Percentiles rank a stretch among this genome's conserved stretches.
phyloP scores from a whole-genome alignment of 1,140 invertebrate species.

The Cydia splendana region DNA sequence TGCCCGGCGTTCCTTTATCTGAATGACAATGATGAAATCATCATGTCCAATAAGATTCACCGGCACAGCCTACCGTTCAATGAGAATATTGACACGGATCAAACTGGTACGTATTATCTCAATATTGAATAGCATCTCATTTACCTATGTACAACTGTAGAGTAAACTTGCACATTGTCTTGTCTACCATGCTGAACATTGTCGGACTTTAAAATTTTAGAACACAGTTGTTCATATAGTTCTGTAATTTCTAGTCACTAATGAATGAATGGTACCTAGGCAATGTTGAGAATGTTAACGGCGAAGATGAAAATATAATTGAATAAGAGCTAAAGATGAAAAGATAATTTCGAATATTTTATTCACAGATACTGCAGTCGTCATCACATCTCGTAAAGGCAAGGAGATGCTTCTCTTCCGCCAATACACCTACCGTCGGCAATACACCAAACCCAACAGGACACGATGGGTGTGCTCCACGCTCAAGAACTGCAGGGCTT shows the following conservation, averaged over 20 bases:
- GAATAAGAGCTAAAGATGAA: neutral
- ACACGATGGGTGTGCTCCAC: slow-evolving; percentile 71
- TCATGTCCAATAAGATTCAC: slow-evolving; percentile 50
- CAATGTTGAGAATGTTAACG: too few relatives aligned
- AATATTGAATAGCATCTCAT: neutral
- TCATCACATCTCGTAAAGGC: slow-evolving; percentile 69
- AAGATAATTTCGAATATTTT: slow-evolving; percentile 18
- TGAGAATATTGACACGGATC: slow-evolving; percentile 39
- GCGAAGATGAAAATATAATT: too few relatives aligned
- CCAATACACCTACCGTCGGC: slow-evolving; percentile 66
- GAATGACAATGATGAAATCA: slow-evolving; percentile 58
- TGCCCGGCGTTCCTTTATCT: slow-evolving; percentile 57
- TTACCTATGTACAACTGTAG: neutral
- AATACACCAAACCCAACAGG: slow-evolving; percentile 53
- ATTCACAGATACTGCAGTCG: slow-evolving; percentile 58
- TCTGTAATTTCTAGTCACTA: too few relatives aligned
- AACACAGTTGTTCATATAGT: too few relatives aligned
- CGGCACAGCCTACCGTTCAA: slow-evolving; percentile 39
- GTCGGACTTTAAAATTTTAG: too few relatives aligned
- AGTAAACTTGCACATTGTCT: too few relatives aligned
- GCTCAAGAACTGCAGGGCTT: slow-evolving; percentile 61
- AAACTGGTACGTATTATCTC: slow-evolving; percentile 44
- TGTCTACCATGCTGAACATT: too few relatives aligned
- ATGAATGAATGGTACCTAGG: too few relatives aligned
- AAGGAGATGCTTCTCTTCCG: slow-evolving; percentile 67